Conservation (phyloP, 2,113 vertebrate genomes). For the Plecotus auritus region DNA sequence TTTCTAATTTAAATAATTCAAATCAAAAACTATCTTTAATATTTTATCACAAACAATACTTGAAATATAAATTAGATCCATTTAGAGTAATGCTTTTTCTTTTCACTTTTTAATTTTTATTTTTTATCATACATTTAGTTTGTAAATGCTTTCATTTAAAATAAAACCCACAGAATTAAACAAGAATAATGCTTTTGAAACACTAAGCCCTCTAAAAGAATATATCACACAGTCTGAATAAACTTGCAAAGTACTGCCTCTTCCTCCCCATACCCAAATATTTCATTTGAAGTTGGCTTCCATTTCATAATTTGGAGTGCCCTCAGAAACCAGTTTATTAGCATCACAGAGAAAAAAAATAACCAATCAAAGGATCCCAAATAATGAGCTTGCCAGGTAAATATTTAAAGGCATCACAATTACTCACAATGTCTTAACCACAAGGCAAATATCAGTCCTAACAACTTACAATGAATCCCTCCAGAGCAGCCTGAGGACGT, state of each 20-base stretch:
- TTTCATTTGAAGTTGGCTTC: slow-evolving; percentile 23
- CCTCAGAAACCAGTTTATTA: slow-evolving; percentile 6
- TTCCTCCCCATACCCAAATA: neutral
- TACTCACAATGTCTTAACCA: slow-evolving; percentile 10
- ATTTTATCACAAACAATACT: slow-evolving; percentile 53
- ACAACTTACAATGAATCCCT: neutral
- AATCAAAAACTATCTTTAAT: slow-evolving; percentile 55
- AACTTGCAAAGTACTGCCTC: neutral
- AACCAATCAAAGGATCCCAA: neutral
- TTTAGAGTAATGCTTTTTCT: slow-evolving; percentile 26
- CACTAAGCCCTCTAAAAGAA: neutral
- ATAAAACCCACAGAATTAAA: neutral
- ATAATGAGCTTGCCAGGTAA: slow-evolving; percentile 20
- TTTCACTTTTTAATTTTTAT: neutral
- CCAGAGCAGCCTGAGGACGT: neutral
- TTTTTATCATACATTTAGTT: neutral
- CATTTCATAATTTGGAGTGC: neutral
- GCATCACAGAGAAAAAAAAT: neutral
- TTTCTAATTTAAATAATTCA: slow-evolving; percentile 64
- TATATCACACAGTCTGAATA: neutral
- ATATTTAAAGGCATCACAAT: slow-evolving; percentile 23
- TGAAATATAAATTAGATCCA: slow-evolving; percentile 29
- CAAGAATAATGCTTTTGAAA: slow-evolving; percentile 13
- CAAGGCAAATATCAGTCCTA: slow-evolving; percentile 25
- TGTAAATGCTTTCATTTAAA: neutral